Percentiles rank a stretch among this genome's conserved stretches.
Evolutionary conservation across 2,113 vertebrate species (phyloP).

Genomic region (Perca flavescens): DNA sequence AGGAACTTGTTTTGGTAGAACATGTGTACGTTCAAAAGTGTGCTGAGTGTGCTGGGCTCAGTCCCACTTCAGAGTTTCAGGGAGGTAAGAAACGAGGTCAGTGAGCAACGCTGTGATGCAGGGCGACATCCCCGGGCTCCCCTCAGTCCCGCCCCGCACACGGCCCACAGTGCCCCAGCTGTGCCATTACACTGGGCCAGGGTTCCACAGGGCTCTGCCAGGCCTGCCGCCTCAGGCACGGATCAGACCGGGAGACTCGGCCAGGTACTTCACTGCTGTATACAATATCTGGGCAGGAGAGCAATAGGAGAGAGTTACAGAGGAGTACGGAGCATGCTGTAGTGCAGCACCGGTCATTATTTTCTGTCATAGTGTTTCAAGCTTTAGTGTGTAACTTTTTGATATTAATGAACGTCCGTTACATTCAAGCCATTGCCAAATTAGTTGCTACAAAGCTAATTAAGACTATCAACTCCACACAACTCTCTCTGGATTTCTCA

Average conservation of each 20-base stretch:
- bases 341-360: neutral
- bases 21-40: no score
- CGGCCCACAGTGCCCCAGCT: slow-evolving; percentile 52
- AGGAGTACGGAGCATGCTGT: neutral
- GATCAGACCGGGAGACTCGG: slow-evolving; percentile 1
- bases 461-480: no score
- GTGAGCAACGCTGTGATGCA: slow-evolving; percentile 65
- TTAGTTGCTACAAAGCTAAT: no score
- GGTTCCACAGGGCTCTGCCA: slow-evolving; percentile 38
- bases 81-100: slow-evolving; percentile 68
- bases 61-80: slow-evolving; percentile 33
- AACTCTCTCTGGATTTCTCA: no score
- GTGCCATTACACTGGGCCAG: slow-evolving; percentile 33
- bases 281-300: slow-evolving; percentile 20
- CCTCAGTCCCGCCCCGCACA: slow-evolving; percentile 50
- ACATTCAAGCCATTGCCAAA: no score
- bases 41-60: neutral
- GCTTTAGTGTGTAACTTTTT: no score
- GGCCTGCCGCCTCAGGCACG: slow-evolving; percentile 31
- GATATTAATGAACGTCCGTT: no score
- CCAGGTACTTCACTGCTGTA: slow-evolving; percentile 40
- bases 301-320: neutral
- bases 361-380: no score
- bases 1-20: no score
- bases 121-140: slow-evolving; percentile 61